A percentile compares a stretch with the other conserved stretches of the same genome.
These are phyloP conservation scores for Poeciliopsis paucimaculata DNA, from an alignment of 2,797 vertebrate species.

Conservation along the genomic window DNA sequence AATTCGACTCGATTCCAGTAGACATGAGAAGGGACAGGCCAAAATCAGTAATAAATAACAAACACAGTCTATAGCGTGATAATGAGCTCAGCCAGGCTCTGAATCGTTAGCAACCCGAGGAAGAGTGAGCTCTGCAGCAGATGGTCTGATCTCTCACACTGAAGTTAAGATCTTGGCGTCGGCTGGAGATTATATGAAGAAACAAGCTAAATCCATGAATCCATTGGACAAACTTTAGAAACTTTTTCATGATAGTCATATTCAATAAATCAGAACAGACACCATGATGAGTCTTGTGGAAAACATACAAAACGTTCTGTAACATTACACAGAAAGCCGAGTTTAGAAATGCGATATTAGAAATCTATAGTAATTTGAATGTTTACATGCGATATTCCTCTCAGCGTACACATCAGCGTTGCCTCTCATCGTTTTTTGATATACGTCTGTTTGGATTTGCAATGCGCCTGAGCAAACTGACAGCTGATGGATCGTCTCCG, in stretches of 20 bases:
- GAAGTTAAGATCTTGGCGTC: conserved; percentile 2
- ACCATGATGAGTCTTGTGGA: not conserved
- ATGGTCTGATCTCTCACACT: conserved; percentile 6
- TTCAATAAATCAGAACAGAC: not conserved
- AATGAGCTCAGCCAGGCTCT: not conserved
- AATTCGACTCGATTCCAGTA: not conserved
- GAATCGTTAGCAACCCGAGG: not conserved
- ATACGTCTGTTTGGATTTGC: conserved; percentile 15
- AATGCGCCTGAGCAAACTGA: conserved; percentile 33
- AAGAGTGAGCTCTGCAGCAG: not conserved
- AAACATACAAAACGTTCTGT: not conserved
- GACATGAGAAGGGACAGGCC: not conserved
- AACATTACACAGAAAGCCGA: not conserved
- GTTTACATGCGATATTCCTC: not conserved
- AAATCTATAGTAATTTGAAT: not conserved
- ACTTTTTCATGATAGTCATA: not conserved
- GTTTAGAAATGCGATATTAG: not conserved
- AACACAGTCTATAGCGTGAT: not conserved
- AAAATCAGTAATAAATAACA: not conserved
- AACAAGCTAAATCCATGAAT: not conserved
- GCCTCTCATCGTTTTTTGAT: conserved; percentile 1
- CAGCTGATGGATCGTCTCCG: conserved; percentile 18
- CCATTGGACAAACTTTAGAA: not conserved
- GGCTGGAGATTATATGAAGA: not conserved
- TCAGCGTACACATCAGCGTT: not conserved